Base-by-base conservation (phyloP, 2,797 vertebrate species). In the Lerista edwardsae region DNA sequence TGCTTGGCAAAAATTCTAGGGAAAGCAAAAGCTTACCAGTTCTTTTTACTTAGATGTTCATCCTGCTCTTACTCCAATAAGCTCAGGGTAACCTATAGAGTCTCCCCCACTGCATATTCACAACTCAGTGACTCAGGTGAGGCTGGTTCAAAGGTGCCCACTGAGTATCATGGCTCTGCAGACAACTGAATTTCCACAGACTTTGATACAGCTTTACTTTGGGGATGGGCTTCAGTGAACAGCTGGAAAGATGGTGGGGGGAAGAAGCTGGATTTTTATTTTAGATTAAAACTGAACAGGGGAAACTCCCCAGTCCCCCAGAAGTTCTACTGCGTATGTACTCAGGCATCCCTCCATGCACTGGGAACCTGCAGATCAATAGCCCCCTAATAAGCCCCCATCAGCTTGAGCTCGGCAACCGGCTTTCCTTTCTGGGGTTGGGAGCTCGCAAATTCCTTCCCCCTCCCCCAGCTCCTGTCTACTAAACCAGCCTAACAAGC, bases 401-500 rank as follows among this genome's bases (percentile, higher is more conserved):
- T 4, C 36, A 51, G n/a, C 34, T 59, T 11, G 61, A 21, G 44
- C 27, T 4, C 12, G 44, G 71, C 69, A 17, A n/a, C 21, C 14
- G 3, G 27, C 36, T 5, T 41, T 23, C 14, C 1, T 76, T n/a
- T 19, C 44, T 36, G 14, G 27, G 62, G 64, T 14, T 1, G 34
- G 1, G 34, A 34, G 80, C 2, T 3, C 29, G 25, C 5, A 9
- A 5, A 36, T 11, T 15, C 64, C 79, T 8, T 29, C 57, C 75
- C 19, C 65, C 59, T 57, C 74, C 79, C 57, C 82, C 21, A 71
- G 75, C 64, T 67, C 27, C 31, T 3, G 17, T 51, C 62, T 25
- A 59, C 59, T 34, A 39, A 81, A 51, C 14, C 19, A 81, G 34
- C 77, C 57, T 87, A 87, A 87, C 82, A 64, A 87, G 86, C 76